phyloP scores from a whole-genome alignment of 1,140 invertebrate species.

The fruit fly (Drosophila melanogaster) region Release_6_plus_ISO1_MT NC_004354.4:21314501-21315000 shows the following conservation, averaged over 20 bases:
- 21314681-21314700: constrained; percentile 45
- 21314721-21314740: constrained; percentile 37
- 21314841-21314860: constrained; percentile 53
- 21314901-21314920: constrained; percentile 47
- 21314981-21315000: constrained; percentile 55
- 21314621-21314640: constrained; percentile 42
- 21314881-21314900: constrained; percentile 18
- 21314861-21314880: constrained; percentile 37
- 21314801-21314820: no score
- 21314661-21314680: constrained; percentile 7
- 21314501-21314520: constrained; percentile 34
- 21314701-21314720: constrained; percentile 61
- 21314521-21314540: neutral
- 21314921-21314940: constrained; percentile 58
- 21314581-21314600: constrained; percentile 51
- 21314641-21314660: constrained; percentile 28
- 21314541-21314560: constrained; percentile 41
- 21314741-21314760: neutral
- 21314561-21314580: constrained; percentile 61
- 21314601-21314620: constrained; percentile 3
- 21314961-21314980: constrained; percentile 51
- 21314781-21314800: no score
- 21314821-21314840: constrained; percentile 41
- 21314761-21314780: no score
- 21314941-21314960: constrained; percentile 54